phyloP scores from a whole-genome alignment of 2,888 invertebrate species.

The Hyposoter dolosus region DNA sequence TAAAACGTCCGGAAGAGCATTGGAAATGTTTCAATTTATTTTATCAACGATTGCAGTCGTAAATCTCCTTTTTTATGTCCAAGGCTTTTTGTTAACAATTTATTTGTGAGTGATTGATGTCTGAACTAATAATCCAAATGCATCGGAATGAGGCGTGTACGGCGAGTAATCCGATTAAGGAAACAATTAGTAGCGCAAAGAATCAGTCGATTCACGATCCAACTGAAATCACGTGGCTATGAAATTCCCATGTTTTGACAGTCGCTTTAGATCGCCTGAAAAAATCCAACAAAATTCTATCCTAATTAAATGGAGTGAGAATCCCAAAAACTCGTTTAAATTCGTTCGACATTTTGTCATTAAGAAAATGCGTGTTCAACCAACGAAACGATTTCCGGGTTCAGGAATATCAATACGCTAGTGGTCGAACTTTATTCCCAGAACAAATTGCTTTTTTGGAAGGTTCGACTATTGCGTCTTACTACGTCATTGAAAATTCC shows the following conservation, averaged over 20 bases:
- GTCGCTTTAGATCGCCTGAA: not conserved
- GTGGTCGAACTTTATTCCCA: not conserved
- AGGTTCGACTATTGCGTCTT: not conserved
- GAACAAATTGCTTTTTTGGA: not conserved
- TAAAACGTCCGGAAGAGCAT: slow-evolving; percentile 57
- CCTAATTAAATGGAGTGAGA: not conserved
- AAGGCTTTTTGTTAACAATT: slow-evolving; percentile 44
- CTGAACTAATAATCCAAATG: slow-evolving; percentile 31
- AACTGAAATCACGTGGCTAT: not conserved
- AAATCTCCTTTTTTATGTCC: slow-evolving; percentile 45
- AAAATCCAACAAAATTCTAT: not conserved
- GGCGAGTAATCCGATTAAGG: slow-evolving; percentile 33
- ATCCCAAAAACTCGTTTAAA: not conserved
- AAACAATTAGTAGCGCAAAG: slow-evolving; percentile 51
- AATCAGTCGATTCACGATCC: slow-evolving; percentile 27
- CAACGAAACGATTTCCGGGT: slow-evolving; percentile 56
- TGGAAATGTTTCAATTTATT: slow-evolving; percentile 19
- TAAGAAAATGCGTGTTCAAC: slow-evolving; percentile 31
- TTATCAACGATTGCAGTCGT: not conserved
- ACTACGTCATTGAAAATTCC: not conserved
- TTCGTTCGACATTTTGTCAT: not conserved
- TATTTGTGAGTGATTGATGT: slow-evolving; percentile 44
- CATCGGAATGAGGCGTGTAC: slow-evolving; percentile 35
- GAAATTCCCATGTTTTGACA: not conserved
- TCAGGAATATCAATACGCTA: not conserved